phyloP scores from a whole-genome alignment of 1,140 invertebrate species.

The Steinernema khuongi region DNA sequence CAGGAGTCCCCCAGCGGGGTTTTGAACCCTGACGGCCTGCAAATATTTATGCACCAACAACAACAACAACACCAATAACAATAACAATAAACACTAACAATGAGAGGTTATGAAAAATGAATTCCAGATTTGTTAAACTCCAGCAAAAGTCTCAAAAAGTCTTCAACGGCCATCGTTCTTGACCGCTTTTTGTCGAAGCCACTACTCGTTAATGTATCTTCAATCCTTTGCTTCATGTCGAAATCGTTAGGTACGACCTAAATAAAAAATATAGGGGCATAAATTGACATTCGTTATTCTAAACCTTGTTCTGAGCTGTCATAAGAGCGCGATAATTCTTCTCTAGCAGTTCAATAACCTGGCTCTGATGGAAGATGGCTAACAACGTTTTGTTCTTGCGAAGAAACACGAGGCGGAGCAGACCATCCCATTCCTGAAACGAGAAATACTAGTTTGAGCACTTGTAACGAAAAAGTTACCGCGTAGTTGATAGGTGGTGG shows the following conservation, averaged over 20 bases:
- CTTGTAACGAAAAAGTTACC: conserved; percentile 47
- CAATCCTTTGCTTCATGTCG: conserved; percentile 77
- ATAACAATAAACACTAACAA: conserved; percentile 25
- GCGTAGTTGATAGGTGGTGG: conserved; percentile 90
- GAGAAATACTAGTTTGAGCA: background rate
- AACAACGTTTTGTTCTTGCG: conserved; percentile 89
- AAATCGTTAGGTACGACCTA: conserved; percentile 75
- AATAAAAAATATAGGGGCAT: conserved; percentile 55
- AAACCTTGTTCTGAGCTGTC: conserved; percentile 78
- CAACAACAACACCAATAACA: conserved; percentile 25
- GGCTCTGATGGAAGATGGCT: conserved; percentile 76
- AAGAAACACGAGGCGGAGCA: conserved; percentile 85
- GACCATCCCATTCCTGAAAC: conserved; percentile 83
- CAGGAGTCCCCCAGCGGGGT: too few species aligned
- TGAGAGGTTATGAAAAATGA: conserved; percentile 47
- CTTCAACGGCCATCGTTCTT: conserved; percentile 88
- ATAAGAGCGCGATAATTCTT: conserved; percentile 86
- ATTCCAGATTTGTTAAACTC: conserved; percentile 54
- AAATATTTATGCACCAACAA: conserved; percentile 18
- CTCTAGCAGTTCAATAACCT: conserved; percentile 75
- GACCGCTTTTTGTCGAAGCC: conserved; percentile 74
- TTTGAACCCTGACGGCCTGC: background rate
- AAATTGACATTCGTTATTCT: conserved; percentile 48
- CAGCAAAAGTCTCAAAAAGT: conserved; percentile 72
- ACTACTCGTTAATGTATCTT: conserved; percentile 68